phyloP scores from a whole-genome alignment of 2,888 invertebrate species.

The Gibbula magus region DNA sequence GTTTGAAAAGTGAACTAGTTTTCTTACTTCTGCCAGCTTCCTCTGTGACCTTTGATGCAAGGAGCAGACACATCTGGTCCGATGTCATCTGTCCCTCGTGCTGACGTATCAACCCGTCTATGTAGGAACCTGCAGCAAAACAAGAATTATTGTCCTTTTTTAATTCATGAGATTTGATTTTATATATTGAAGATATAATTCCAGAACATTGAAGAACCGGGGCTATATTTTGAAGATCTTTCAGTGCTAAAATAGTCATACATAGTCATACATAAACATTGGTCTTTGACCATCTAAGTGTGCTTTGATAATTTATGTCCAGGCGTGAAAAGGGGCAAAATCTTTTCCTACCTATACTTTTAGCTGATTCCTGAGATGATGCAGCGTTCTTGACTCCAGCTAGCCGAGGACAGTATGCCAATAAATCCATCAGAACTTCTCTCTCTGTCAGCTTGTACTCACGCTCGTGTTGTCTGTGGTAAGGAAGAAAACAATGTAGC shows the following conservation, averaged over 20 bases:
- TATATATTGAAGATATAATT: too few species aligned
- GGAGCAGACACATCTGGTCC: slow-evolving; percentile 64
- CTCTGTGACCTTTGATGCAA: slow-evolving; percentile 60
- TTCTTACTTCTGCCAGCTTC: slow-evolving; percentile 43
- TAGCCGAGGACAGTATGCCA: slow-evolving; percentile 67
- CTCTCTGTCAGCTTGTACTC: slow-evolving; percentile 63
- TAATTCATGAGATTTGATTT: too few species aligned
- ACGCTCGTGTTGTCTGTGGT: slow-evolving; percentile 65
- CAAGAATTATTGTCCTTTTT: not conserved
- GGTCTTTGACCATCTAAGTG: too few species aligned
- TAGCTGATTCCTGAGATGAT: slow-evolving; percentile 43
- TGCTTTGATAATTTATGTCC: too few species aligned
- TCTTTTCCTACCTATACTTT: slow-evolving; percentile 50
- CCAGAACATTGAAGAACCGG: too few species aligned
- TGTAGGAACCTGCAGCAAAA: slow-evolving; percentile 50
- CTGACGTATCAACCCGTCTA: slow-evolving; percentile 57
- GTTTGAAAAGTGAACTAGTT: not conserved
- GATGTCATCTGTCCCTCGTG: slow-evolving; percentile 60
- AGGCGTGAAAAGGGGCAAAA: not conserved
- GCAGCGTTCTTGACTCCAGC: slow-evolving; percentile 59
- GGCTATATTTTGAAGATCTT: too few species aligned
- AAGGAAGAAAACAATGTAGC: not conserved
- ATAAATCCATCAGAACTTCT: slow-evolving; percentile 70
- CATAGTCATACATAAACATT: too few species aligned
- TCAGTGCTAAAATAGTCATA: too few species aligned